These are phyloP conservation scores for Sarotherodon lohbergeri DNA, from an alignment of 2,113 vertebrate genomes.

Conservation along the genomic window DNA sequence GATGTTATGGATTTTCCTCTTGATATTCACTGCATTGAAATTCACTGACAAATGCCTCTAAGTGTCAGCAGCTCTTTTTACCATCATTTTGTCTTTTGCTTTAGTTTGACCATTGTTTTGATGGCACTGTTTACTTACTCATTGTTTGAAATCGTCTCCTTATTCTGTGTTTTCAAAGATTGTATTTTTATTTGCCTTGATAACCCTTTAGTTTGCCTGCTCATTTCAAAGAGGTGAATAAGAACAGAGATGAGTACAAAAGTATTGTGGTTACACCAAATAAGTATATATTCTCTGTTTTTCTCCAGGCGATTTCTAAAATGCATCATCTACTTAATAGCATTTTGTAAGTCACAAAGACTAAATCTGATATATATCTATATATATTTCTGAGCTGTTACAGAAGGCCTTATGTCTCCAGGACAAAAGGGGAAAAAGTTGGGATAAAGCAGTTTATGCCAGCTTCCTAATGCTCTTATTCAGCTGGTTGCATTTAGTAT, in stretches of 20 bases:
- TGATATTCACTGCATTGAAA: neutral
- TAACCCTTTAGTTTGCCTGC: neutral
- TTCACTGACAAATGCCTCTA: neutral
- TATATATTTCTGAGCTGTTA: neutral
- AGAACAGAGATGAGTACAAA: neutral
- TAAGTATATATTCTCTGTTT: neutral
- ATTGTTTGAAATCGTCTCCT: rapidly evolving
- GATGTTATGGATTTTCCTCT: neutral
- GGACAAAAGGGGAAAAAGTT: neutral
- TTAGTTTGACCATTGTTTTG: neutral
- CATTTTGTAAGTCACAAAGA: neutral
- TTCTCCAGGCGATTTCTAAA: neutral
- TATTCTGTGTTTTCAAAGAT: neutral
- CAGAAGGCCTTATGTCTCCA: neutral
- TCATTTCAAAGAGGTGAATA: neutral
- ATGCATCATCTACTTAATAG: neutral
- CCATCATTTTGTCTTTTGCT: neutral
- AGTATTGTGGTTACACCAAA: neutral
- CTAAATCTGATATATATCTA: neutral
- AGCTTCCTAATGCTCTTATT: neutral
- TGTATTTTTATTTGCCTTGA: neutral
- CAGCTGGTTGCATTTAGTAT: neutral
- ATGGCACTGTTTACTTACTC: neutral
- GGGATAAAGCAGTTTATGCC: neutral
- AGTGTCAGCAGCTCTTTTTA: neutral